phyloP scores from a whole-genome alignment of 2,888 invertebrate genomes.

The Criorhina ranunculi region DNA sequence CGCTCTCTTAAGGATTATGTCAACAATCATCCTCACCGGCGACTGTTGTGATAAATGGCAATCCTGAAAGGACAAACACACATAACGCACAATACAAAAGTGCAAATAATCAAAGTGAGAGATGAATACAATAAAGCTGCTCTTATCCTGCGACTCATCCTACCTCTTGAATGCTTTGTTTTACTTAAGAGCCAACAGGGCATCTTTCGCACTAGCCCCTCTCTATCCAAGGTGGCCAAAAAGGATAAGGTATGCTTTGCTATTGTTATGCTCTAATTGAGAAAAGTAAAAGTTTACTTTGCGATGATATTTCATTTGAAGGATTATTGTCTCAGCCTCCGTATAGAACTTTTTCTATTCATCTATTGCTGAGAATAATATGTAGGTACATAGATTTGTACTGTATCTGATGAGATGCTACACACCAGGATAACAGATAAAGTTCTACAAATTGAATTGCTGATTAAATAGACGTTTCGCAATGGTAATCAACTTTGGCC shows the following conservation, averaged over 20 bases:
- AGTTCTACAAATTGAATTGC: slow-evolving; percentile 76
- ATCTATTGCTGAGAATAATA: slow-evolving; percentile 48
- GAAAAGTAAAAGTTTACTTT: slow-evolving; percentile 74
- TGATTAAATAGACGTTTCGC: slow-evolving; percentile 76
- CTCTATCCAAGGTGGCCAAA: background rate
- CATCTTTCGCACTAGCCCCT: background rate
- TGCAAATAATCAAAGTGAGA: slow-evolving; percentile 58
- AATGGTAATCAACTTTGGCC: slow-evolving; percentile 72
- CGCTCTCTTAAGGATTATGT: slow-evolving; percentile 56
- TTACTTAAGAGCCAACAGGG: slow-evolving; percentile 31
- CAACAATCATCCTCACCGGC: slow-evolving; percentile 68
- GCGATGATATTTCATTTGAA: slow-evolving; percentile 69
- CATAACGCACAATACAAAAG: slow-evolving; percentile 48
- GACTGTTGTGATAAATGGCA: slow-evolving; percentile 13
- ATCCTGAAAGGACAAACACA: slow-evolving; percentile 29
- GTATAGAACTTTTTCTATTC: background rate
- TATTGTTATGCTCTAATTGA: slow-evolving; percentile 73
- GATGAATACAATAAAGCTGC: slow-evolving; percentile 52
- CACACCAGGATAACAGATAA: slow-evolving; percentile 65
- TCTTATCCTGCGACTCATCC: slow-evolving; percentile 8
- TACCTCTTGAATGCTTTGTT: slow-evolving; percentile 50
- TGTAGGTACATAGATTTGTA: slow-evolving; percentile 27
- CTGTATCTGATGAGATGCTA: slow-evolving; percentile 55
- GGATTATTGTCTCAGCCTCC: slow-evolving; percentile 49
- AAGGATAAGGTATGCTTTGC: slow-evolving; percentile 11